Conservation (phyloP, 2,888 invertebrate species). For the Priocnemis perturbator region DNA sequence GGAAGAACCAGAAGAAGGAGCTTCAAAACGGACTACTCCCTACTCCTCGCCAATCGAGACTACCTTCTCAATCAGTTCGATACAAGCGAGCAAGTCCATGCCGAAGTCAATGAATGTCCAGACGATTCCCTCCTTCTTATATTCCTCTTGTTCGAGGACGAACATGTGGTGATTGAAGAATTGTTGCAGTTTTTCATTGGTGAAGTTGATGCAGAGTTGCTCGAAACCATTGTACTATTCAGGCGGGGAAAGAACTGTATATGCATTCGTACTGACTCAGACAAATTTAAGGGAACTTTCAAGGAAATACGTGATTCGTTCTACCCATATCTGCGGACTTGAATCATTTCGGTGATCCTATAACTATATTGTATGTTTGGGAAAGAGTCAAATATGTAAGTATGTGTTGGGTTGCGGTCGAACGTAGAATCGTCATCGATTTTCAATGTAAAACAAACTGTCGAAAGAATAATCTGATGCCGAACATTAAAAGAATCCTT, state of each 20-base stretch:
- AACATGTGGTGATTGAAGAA: slow-evolving; percentile 99
- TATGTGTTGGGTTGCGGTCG: background rate
- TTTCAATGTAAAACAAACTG: background rate
- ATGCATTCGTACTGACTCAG: background rate
- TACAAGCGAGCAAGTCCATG: slow-evolving; percentile 98
- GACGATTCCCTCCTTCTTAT: slow-evolving; percentile 96
- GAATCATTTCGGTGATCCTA: background rate
- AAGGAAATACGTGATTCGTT: background rate
- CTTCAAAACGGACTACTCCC: background rate
- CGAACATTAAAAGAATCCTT: too few relatives aligned
- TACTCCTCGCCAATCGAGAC: slow-evolving; percentile 54
- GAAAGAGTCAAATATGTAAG: background rate
- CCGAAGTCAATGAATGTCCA: slow-evolving; percentile 99
- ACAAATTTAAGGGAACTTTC: too few relatives aligned
- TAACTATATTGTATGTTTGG: too few relatives aligned
- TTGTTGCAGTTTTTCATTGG: slow-evolving; percentile 99
- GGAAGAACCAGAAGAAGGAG: too few relatives aligned
- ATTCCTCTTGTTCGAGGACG: slow-evolving; percentile 99
- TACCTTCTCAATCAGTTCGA: slow-evolving; percentile 99
- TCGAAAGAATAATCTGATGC: too few relatives aligned
- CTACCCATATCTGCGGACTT: background rate
- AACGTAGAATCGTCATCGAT: background rate
- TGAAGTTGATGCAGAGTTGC: slow-evolving; percentile 99
- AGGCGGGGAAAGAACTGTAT: slow-evolving; percentile 28
- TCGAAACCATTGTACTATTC: slow-evolving; percentile 97